Evolutionary conservation across 2,797 vertebrate species (phyloP).

Genomic region (Hyperoplus immaculatus): DNA sequence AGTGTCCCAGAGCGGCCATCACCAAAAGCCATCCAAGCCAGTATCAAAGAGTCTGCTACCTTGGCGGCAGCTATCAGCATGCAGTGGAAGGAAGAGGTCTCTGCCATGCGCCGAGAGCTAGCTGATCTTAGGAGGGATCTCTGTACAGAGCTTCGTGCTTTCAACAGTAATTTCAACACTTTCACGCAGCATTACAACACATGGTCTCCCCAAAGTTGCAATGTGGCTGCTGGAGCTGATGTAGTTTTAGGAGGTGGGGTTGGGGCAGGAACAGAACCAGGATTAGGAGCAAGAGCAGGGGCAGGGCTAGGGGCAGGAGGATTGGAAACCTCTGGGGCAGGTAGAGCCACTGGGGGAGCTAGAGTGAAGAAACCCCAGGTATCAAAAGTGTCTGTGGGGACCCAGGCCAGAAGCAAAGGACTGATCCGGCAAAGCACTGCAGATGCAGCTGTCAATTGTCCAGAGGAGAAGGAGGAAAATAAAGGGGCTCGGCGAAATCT

Average conservation of each 20-base stretch:
- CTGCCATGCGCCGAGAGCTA: conserved; percentile 86
- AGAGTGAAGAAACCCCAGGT: conserved; percentile 76
- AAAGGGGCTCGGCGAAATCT: conserved; percentile 68
- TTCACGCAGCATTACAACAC: conserved; percentile 89
- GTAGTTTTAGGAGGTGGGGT: conserved; percentile 42
- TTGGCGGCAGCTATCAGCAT: conserved; percentile 87
- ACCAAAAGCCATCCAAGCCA: conserved; percentile 87
- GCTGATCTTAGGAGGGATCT: conserved; percentile 86
- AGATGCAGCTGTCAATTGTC: conserved; percentile 86
- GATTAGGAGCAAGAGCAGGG: conserved; percentile 8
- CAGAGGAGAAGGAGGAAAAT: conserved; percentile 80
- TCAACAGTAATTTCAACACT: conserved; percentile 87
- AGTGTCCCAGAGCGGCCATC: conserved; percentile 78
- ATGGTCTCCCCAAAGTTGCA: conserved; percentile 84
- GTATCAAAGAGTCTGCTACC: conserved; percentile 87
- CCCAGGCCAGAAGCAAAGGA: conserved; percentile 85
- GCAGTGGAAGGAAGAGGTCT: conserved; percentile 89
- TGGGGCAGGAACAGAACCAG: conserved; percentile 38
- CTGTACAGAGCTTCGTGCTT: conserved; percentile 86
- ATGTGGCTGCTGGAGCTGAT: conserved; percentile 59
- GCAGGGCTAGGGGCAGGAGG: conserved; percentile 13
- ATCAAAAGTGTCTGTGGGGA: conserved; percentile 86
- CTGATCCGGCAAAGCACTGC: conserved; percentile 86
- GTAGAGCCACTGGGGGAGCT: conserved; percentile 59
- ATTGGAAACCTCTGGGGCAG: conserved; percentile 42